phyloP scores from a whole-genome alignment of 1,140 invertebrate species.

The Caenorhabditis elegans region DNA sequence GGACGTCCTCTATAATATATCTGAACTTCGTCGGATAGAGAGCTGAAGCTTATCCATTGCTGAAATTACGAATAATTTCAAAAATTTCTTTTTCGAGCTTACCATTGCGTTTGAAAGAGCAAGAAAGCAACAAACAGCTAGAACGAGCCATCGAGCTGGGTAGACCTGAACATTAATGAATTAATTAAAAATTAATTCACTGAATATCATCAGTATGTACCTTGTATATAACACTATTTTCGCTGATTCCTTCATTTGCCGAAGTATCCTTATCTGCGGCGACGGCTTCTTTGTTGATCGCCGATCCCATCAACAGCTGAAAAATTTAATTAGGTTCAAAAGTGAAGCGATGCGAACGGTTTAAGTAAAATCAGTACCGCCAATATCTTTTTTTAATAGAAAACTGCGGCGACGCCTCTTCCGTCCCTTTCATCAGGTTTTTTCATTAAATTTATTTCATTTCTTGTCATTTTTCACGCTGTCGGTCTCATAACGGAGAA shows the following conservation, averaged over 20 bases:
- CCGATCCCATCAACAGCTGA: constrained; percentile 24
- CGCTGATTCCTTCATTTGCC: neutral
- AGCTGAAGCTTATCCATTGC: constrained; percentile 64
- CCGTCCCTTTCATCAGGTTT: neutral
- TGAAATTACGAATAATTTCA: constrained; percentile 37
- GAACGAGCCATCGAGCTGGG: constrained; percentile 55
- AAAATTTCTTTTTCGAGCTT: neutral
- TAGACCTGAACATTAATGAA: constrained; percentile 17
- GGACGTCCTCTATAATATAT: constrained; percentile 53
- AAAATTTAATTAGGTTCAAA: neutral
- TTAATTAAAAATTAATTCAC: neutral
- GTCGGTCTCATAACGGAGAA: neutral
- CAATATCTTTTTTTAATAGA: neutral
- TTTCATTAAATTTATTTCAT: neutral
- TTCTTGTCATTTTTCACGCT: neutral
- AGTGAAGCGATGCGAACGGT: no score
- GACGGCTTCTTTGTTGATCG: neutral
- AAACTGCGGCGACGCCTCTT: constrained; percentile 1
- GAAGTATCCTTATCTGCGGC: neutral
- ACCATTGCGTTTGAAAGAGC: constrained; percentile 65
- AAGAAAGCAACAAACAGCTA: constrained; percentile 57
- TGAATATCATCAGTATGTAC: neutral
- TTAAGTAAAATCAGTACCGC: neutral
- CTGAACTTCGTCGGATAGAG: constrained; percentile 54
- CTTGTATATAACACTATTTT: neutral